Evolutionary conservation across 1,140 invertebrate species (phyloP).

Genomic region (Dreissena rostriformis): DNA sequence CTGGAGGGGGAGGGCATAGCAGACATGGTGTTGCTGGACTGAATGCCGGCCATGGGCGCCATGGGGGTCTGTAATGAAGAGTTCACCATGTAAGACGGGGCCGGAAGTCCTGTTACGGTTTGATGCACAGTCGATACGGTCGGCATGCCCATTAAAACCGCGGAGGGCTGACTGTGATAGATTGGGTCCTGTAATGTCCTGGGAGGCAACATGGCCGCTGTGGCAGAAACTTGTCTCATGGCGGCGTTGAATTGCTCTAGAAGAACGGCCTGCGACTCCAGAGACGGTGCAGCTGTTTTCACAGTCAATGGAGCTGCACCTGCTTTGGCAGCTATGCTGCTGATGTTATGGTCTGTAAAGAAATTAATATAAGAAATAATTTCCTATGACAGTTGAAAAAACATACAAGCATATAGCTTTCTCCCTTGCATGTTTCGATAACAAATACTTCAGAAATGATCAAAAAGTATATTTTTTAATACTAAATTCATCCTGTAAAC

Average conservation of each 20-base stretch:
- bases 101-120: not conserved
- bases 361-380: no score
- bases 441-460: no score
- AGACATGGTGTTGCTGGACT: constrained; percentile 33
- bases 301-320: constrained; percentile 5
- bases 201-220: not conserved
- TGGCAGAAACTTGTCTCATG: constrained; percentile 30
- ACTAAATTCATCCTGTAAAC: no score
- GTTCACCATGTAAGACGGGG: not conserved
- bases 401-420: no score
- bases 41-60: constrained; percentile 34
- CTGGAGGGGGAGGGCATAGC: constrained; percentile 45
- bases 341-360: not conserved
- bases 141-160: not conserved
- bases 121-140: constrained; percentile 21
- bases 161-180: constrained; percentile 22
- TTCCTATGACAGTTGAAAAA: no score
- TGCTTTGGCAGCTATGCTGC: constrained; percentile 14
- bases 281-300: constrained; percentile 5
- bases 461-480: no score
- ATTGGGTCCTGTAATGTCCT: constrained; percentile 20
- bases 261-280: constrained; percentile 12
- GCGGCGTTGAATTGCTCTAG: constrained; percentile 58
- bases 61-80: not conserved
- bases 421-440: no score